A percentile compares a stretch with the other conserved stretches of the same genome.
Conservation (phyloP, 2,888 invertebrate species). For the Pomacea canaliculata region DNA sequence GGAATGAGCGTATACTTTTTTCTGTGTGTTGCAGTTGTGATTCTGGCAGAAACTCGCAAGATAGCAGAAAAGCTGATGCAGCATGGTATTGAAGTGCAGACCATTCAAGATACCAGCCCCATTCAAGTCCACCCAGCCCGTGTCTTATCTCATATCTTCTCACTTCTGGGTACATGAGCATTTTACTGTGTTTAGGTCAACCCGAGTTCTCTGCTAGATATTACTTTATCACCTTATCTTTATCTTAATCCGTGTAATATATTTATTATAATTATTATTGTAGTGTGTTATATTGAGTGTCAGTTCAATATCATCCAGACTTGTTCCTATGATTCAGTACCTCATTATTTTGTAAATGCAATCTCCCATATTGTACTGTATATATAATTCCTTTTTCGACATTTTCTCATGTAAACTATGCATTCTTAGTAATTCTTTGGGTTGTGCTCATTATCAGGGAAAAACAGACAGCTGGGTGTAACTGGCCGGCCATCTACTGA, state of each 20-base stretch:
- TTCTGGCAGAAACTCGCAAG: conserved; percentile 92
- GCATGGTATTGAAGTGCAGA: conserved; percentile 90
- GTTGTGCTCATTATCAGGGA: conserved; percentile 75
- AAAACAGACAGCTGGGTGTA: conserved; percentile 91
- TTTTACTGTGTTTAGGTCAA: conserved; percentile 13
- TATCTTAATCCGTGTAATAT: too few relatives aligned
- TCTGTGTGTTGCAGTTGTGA: conserved; percentile 77
- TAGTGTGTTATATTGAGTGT: too few relatives aligned
- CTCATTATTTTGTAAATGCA: not conserved
- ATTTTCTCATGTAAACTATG: too few relatives aligned
- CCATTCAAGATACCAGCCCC: conserved; percentile 91
- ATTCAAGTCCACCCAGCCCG: conserved; percentile 98
- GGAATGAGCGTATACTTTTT: not conserved
- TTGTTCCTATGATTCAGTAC: too few relatives aligned
- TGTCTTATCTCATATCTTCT: conserved; percentile 94
- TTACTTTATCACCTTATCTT: too few relatives aligned
- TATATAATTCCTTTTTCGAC: too few relatives aligned
- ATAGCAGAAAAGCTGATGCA: conserved; percentile 90
- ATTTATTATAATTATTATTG: too few relatives aligned
- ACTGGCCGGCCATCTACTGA: conserved; percentile 95
- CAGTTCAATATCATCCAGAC: too few relatives aligned
- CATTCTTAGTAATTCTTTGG: too few relatives aligned
- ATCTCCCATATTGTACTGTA: too few relatives aligned
- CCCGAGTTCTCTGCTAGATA: not conserved
- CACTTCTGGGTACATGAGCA: conserved; percentile 80